Evolutionary conservation across 2,888 invertebrate genomes (phyloP).

Genomic region (Siphlonurus alternatus): DNA sequence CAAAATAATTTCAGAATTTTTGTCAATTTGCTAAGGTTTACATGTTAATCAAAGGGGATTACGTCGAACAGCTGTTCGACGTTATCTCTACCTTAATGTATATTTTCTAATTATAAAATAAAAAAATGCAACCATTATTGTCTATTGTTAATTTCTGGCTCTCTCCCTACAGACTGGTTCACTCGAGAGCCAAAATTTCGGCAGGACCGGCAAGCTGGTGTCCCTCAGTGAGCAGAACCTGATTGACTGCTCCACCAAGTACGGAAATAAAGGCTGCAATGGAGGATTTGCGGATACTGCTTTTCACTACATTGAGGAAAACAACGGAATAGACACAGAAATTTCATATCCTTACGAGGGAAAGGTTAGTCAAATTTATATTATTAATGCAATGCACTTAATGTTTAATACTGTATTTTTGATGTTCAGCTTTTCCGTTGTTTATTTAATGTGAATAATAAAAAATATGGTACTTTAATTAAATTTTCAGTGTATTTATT

Average conservation of each 20-base stretch:
- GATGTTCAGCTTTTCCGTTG: background rate
- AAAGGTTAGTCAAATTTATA: constrained; percentile 32
- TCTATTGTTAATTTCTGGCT: no score
- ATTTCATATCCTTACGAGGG: constrained; percentile 72
- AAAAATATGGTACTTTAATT: background rate
- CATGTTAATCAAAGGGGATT: no score
- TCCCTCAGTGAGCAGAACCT: constrained; percentile 87
- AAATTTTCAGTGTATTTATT: no score
- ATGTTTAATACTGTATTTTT: background rate
- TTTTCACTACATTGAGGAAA: constrained; percentile 67
- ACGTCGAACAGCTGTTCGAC: no score
- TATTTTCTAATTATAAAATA: no score
- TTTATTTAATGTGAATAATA: background rate
- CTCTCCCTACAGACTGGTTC: constrained; percentile 78
- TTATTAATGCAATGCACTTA: constrained; percentile 13
- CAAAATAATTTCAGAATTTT: no score
- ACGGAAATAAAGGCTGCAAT: constrained; percentile 80
- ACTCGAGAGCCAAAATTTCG: constrained; percentile 80
- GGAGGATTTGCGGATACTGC: constrained; percentile 75
- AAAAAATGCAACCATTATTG: no score
- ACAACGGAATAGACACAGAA: constrained; percentile 81
- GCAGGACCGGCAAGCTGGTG: constrained; percentile 53
- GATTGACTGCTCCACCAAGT: constrained; percentile 67
- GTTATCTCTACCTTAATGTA: no score
- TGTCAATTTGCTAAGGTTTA: no score